These are phyloP conservation scores for Leptodactylus fuscus DNA, from an alignment of 2,113 vertebrate genomes.

Conservation along the genomic window DNA sequence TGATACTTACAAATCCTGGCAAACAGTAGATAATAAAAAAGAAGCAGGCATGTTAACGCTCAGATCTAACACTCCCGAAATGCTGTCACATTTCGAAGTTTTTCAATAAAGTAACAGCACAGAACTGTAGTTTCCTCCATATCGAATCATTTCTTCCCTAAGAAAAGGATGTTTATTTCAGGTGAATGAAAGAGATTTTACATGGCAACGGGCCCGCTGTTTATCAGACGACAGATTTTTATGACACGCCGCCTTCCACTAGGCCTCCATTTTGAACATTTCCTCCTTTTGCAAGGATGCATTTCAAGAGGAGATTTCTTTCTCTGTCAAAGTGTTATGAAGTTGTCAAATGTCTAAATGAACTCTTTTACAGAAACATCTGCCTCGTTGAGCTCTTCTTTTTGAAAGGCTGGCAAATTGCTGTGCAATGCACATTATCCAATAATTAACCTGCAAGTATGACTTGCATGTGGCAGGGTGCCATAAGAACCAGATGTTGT, in stretches of 20 bases:
- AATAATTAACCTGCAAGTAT: constrained; percentile 59
- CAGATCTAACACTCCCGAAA: constrained; percentile 62
- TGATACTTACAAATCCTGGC: constrained; percentile 59
- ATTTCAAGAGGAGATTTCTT: constrained; percentile 31
- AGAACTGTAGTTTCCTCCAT: constrained; percentile 53
- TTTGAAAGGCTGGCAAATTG: constrained; percentile 65
- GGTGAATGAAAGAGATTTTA: constrained; percentile 22
- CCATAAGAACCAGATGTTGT: constrained; percentile 61
- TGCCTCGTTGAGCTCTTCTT: constrained; percentile 57
- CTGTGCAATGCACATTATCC: neutral
- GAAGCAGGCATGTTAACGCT: constrained; percentile 59
- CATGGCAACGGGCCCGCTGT: constrained; percentile 12
- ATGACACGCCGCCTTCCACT: constrained; percentile 27
- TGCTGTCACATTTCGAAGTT: constrained; percentile 38
- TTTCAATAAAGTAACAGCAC: constrained; percentile 54
- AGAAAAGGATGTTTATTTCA: constrained; percentile 24
- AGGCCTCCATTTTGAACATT: neutral
- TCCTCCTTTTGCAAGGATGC: constrained; percentile 52
- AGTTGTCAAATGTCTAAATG: constrained; percentile 61
- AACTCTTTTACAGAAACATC: constrained; percentile 66
- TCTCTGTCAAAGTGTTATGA: constrained; percentile 59
- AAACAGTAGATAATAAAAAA: constrained; percentile 65
- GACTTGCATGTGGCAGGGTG: constrained; percentile 12
- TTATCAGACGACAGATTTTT: constrained; percentile 33
- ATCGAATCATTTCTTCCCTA: constrained; percentile 8